phyloP scores from a whole-genome alignment of 2,888 invertebrate genomes.

The Pachydiplax longipennis region DNA sequence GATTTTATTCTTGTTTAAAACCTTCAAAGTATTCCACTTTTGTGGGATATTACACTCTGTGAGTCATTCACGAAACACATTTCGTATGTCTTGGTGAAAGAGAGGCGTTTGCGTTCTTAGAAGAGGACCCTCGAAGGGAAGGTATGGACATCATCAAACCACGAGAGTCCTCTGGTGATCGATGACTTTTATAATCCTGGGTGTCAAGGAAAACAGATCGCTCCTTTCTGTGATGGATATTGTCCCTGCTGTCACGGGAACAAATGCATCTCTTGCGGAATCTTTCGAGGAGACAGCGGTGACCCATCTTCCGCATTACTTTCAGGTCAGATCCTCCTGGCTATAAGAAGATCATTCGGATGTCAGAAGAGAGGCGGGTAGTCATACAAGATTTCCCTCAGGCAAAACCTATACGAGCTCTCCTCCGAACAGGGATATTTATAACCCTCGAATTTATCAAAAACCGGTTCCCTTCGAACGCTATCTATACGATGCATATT shows the following conservation, averaged over 20 bases:
- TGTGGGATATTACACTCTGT: too few species aligned
- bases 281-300: neutral
- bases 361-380: neutral
- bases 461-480: too few species aligned
- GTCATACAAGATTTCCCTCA: neutral
- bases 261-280: neutral
- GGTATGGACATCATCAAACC: neutral
- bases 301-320: neutral
- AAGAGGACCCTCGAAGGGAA: neutral
- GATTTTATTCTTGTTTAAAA: too few species aligned
- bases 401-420: too few species aligned
- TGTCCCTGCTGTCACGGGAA: neutral
- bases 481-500: too few species aligned
- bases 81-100: too few species aligned
- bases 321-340: neutral
- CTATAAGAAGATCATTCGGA: neutral
- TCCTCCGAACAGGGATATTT: too few species aligned
- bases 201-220: neutral
- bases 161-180: neutral
- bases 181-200: neutral
- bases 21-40: too few species aligned
- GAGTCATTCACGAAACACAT: too few species aligned
- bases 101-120: too few species aligned
- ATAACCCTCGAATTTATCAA: too few species aligned
- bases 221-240: neutral